phyloP scores from a whole-genome alignment of 2,113 vertebrate species.

The Osmerus mordax region DNA sequence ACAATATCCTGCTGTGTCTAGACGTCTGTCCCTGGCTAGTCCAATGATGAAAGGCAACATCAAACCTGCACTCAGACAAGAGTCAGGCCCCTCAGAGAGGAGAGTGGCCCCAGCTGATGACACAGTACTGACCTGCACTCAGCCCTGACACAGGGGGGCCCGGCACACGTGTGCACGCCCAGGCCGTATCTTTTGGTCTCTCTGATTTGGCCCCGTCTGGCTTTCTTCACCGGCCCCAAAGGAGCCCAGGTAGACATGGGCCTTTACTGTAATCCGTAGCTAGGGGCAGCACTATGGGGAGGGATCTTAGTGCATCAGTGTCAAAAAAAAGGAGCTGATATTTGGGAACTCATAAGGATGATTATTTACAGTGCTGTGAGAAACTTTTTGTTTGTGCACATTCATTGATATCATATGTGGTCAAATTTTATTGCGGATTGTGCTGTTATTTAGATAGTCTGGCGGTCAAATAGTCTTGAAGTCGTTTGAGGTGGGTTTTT shows the following conservation, averaged over 20 bases:
- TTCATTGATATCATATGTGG: too few species aligned
- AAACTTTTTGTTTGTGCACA: too few species aligned
- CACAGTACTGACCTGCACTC: not conserved
- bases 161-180: not conserved
- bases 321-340: too few species aligned
- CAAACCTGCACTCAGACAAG: slow-evolving; percentile 38
- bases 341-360: too few species aligned
- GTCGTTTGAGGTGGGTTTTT: too few species aligned
- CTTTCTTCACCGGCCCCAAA: not conserved
- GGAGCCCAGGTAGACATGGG: not conserved
- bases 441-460: too few species aligned
- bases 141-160: not conserved
- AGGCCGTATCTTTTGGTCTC: not conserved
- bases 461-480: too few species aligned
- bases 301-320: too few species aligned
- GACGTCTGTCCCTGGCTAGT: slow-evolving; percentile 13
- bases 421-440: too few species aligned
- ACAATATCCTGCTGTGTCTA: slow-evolving; percentile 14
- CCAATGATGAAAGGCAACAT: slow-evolving; percentile 55
- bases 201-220: slow-evolving; percentile 13
- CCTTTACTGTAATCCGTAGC: too few species aligned
- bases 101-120: slow-evolving; percentile 7
- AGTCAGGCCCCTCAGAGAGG: slow-evolving; percentile 15
- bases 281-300: too few species aligned
- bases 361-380: too few species aligned